Conservation (phyloP, 2,113 vertebrate species). For the Phasianus colchicus region DNA sequence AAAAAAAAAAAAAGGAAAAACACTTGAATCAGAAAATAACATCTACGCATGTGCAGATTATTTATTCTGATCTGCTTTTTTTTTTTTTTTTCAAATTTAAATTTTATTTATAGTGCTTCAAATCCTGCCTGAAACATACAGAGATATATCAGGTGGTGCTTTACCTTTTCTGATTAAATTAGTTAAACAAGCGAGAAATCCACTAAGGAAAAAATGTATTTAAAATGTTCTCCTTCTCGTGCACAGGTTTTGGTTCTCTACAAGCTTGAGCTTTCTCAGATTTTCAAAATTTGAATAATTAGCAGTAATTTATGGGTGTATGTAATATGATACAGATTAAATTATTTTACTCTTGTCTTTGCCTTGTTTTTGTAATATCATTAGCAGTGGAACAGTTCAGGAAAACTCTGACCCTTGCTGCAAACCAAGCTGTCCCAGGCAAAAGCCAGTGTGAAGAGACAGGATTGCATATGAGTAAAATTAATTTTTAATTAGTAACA, state of each 20-base stretch:
- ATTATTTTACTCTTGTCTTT: neutral
- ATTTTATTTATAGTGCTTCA: neutral
- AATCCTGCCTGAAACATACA: neutral
- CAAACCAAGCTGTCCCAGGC: neutral
- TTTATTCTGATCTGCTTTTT: slow-evolving; percentile 2
- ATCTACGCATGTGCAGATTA: neutral
- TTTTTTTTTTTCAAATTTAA: too few relatives aligned
- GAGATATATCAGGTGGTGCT: neutral
- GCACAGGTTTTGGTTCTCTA: neutral
- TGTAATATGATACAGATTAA: neutral
- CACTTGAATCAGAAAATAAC: neutral
- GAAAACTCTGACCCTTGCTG: neutral
- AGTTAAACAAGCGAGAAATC: neutral
- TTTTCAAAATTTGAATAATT: neutral
- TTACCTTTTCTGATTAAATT: slow-evolving; percentile 11
- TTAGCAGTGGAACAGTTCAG: neutral
- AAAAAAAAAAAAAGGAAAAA: neutral
- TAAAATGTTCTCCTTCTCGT: neutral
- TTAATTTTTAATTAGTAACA: neutral
- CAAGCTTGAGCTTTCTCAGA: neutral
- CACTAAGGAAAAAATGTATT: neutral
- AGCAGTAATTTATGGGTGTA: neutral
- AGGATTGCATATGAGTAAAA: neutral
- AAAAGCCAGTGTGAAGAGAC: neutral
- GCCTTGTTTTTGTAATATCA: neutral